A percentile compares a stretch with the other conserved stretches of the same genome.
Evolutionary conservation across 2,888 invertebrate genomes (phyloP).

Genomic region (Arenicola marina): DNA sequence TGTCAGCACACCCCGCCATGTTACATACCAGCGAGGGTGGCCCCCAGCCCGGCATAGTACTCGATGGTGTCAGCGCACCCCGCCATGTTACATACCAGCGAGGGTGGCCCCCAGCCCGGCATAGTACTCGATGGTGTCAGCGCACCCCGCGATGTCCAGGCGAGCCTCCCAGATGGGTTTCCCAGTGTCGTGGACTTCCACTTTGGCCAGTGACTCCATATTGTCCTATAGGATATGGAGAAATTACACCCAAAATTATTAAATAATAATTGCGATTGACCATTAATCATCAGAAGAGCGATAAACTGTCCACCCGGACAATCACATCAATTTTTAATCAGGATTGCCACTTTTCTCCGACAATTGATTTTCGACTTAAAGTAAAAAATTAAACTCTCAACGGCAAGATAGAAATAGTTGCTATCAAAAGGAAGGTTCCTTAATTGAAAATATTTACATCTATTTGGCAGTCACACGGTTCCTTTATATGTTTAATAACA

Average conservation of each 20-base stretch:
- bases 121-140: conserved; percentile 65
- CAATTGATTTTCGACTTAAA: no score
- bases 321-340: background rate
- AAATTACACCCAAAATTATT: background rate
- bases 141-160: conserved; percentile 65
- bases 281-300: background rate
- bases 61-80: no score
- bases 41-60: no score
- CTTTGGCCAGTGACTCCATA: conserved; percentile 47
- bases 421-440: no score
- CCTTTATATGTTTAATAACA: no score
- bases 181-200: conserved; percentile 64
- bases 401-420: no score
- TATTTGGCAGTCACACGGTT: no score
- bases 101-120: conserved; percentile 62
- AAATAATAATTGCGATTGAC: background rate
- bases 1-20: no score
- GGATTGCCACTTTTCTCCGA: no score
- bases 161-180: conserved; percentile 67
- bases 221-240: conserved; percentile 56
- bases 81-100: conserved; percentile 57
- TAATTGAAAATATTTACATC: no score
- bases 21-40: no score
- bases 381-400: no score
- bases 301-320: background rate